These are phyloP conservation scores for Cenopis cana DNA, from an alignment of 2,888 invertebrate genomes.

Conservation along the genomic window DNA sequence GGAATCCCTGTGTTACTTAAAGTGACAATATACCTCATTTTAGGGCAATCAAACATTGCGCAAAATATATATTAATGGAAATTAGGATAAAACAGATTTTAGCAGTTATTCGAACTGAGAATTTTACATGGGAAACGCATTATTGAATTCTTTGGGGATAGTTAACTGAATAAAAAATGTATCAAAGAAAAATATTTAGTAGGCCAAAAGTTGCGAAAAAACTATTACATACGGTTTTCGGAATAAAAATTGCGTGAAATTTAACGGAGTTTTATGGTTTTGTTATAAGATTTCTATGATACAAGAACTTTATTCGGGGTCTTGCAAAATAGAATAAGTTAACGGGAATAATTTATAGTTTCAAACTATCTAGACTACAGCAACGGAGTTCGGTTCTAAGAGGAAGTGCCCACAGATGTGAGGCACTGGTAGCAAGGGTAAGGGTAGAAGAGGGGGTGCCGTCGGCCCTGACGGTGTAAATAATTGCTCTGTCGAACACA, in stretches of 20 bases:
- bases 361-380: slow-evolving; percentile 73
- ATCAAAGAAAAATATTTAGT: neutral
- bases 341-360: slow-evolving; percentile 65
- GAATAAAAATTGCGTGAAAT: slow-evolving; percentile 37
- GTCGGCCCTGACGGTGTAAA: slow-evolving; percentile 82
- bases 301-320: slow-evolving; percentile 49
- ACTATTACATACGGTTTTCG: neutral
- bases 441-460: slow-evolving; percentile 64
- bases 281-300: slow-evolving; percentile 56
- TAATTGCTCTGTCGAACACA: slow-evolving; percentile 85
- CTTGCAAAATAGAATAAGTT: slow-evolving; percentile 54
- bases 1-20: too few relatives aligned
- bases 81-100: slow-evolving; percentile 28
- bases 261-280: slow-evolving; percentile 50
- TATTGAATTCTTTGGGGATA: slow-evolving; percentile 10
- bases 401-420: slow-evolving; percentile 59
- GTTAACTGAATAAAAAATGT: slow-evolving; percentile 4
- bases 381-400: slow-evolving; percentile 65
- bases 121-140: slow-evolving; percentile 16
- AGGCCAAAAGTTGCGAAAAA: neutral
- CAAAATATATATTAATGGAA: slow-evolving; percentile 19
- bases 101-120: slow-evolving; percentile 10
- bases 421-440: slow-evolving; percentile 52
- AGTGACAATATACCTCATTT: slow-evolving; percentile 28
- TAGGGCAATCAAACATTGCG: slow-evolving; percentile 25